These are phyloP conservation scores for Parthenolecanium corni DNA, from an alignment of 2,888 invertebrate genomes.

Conservation along the genomic window DNA sequence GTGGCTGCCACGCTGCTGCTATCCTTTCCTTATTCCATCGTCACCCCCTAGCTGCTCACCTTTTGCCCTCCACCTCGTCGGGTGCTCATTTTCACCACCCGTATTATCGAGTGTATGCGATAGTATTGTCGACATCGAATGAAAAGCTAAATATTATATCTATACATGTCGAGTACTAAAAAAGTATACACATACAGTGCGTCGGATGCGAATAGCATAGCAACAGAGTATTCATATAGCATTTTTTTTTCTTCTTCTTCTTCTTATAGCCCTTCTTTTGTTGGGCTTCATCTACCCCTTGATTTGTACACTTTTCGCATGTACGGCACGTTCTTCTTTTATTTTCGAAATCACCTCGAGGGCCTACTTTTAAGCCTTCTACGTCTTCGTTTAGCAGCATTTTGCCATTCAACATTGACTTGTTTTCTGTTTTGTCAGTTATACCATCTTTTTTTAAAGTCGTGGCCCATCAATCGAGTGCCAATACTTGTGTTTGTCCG, in stretches of 20 bases:
- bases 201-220: slow-evolving; percentile 27
- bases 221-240: not conserved
- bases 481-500: too few relatives aligned
- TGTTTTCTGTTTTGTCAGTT: too few relatives aligned
- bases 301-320: slow-evolving; percentile 8
- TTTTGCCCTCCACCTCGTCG: too few relatives aligned
- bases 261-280: not conserved
- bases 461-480: too few relatives aligned
- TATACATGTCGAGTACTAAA: slow-evolving; percentile 23
- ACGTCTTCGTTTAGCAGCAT: slow-evolving; percentile 11
- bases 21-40: too few relatives aligned
- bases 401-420: too few relatives aligned
- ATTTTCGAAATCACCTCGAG: slow-evolving; percentile 26
- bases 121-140: too few relatives aligned
- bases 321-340: slow-evolving; percentile 25
- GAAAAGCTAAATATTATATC: slow-evolving; percentile 8
- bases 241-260: not conserved
- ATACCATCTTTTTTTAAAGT: too few relatives aligned
- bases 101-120: too few relatives aligned
- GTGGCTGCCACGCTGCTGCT: not conserved
- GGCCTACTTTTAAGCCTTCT: slow-evolving; percentile 24
- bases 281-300: not conserved
- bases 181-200: slow-evolving; percentile 20
- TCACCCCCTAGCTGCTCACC: too few relatives aligned
- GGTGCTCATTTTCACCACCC: too few relatives aligned